phyloP scores from a whole-genome alignment of 1,140 invertebrate species.

The Eubasilissa regina region DNA sequence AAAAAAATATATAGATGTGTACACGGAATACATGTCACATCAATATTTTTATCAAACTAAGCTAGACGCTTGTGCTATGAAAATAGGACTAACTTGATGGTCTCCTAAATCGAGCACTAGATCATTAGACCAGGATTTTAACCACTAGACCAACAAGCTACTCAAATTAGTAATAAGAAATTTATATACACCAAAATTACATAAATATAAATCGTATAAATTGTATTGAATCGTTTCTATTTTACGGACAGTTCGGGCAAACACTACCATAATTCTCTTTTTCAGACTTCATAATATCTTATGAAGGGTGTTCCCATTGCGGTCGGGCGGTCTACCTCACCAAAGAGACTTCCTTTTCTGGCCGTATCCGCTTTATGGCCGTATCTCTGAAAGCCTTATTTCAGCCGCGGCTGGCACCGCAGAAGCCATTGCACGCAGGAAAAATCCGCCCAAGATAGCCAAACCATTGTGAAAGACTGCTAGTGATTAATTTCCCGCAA shows the following conservation, averaged over 20 bases:
- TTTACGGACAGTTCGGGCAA: background rate
- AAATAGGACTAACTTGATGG: too few relatives aligned
- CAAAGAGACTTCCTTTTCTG: conserved; percentile 20
- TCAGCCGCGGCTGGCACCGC: background rate
- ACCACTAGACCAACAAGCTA: too few relatives aligned
- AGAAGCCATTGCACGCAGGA: background rate
- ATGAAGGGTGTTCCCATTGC: background rate
- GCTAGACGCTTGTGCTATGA: too few relatives aligned
- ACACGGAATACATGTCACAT: too few relatives aligned
- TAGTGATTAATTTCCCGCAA: conserved; percentile 40
- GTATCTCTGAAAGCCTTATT: background rate
- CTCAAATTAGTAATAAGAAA: too few relatives aligned
- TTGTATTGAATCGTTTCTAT: too few relatives aligned
- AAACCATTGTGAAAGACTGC: conserved; percentile 18
- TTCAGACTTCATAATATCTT: background rate
- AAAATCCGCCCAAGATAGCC: conserved; percentile 11
- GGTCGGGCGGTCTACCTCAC: conserved; percentile 4
- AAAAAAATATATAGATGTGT: too few relatives aligned
- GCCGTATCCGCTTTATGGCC: conserved; percentile 6
- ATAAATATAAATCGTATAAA: too few relatives aligned
- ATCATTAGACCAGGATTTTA: too few relatives aligned
- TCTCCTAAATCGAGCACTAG: too few relatives aligned
- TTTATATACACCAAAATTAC: too few relatives aligned
- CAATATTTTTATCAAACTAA: too few relatives aligned
- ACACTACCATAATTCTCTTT: background rate